A percentile compares a stretch with the other conserved stretches of the same genome.
phyloP scores from a whole-genome alignment of 2,888 invertebrate genomes.

The Poecilus cupreus region DNA sequence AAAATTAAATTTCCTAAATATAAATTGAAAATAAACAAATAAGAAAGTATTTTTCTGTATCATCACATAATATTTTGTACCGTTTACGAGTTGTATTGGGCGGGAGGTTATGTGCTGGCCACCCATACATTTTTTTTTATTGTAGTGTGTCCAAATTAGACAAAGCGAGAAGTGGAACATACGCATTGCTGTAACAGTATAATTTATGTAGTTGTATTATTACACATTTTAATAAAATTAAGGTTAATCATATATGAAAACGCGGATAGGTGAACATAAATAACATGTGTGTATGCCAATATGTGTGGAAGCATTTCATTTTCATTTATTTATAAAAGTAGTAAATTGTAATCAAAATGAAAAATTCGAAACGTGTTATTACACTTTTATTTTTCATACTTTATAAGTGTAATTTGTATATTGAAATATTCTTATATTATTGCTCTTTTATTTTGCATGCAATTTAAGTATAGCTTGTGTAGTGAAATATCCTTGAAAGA shows the following conservation, averaged over 20 bases:
- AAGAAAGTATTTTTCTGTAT: too few relatives aligned
- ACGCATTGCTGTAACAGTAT: too few relatives aligned
- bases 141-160: too few relatives aligned
- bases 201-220: background rate
- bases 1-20: too few relatives aligned
- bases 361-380: slow-evolving; percentile 33
- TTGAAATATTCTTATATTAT: slow-evolving; percentile 43
- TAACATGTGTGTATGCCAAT: background rate
- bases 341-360: slow-evolving; percentile 38
- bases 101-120: too few relatives aligned
- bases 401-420: slow-evolving; percentile 43
- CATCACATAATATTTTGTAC: too few relatives aligned
- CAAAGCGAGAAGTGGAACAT: too few relatives aligned
- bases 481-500: slow-evolving; percentile 38
- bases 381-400: slow-evolving; percentile 32
- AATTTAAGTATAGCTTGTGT: slow-evolving; percentile 36
- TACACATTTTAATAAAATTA: slow-evolving; percentile 11
- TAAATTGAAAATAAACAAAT: too few relatives aligned
- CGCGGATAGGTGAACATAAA: background rate
- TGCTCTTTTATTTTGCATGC: slow-evolving; percentile 38
- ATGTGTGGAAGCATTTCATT: slow-evolving; percentile 20
- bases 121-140: too few relatives aligned
- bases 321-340: slow-evolving; percentile 33
- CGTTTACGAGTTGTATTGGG: too few relatives aligned
- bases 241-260: background rate